Evolutionary conservation across 2,113 vertebrate species (phyloP), one percentile per base, ranked within the genome.

Genomic region (Pogona vitticeps): DNA sequence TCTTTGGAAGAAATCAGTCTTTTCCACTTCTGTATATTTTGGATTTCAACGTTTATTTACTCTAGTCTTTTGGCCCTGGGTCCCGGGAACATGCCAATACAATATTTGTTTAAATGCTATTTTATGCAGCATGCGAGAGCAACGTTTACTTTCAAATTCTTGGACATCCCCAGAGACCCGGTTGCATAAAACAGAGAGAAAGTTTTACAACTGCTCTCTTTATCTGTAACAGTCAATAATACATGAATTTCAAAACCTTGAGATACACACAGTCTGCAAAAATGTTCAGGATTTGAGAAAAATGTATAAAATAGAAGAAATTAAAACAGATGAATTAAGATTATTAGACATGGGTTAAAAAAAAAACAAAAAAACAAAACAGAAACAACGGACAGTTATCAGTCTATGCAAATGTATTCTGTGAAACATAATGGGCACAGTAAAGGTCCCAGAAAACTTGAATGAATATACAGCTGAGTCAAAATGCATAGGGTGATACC

Each of bases 51-150:
- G 92, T 94, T 96, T 97, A 97, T 97, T 97, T 97, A 96, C 95
- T 96, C 94, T 96, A 95, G 92, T 94, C 96, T 95, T 96, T 95
- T 97, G 97, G 97, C 96, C 96, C 94, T 58, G 65, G 87, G 91
- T 94, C 91, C 91, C 91, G 88, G 85, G 93, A 82, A 88, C 92
- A 95, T 95, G 96, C 96, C 95, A 97, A 96, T 95, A 96, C 93
- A 94, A 13, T 97, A 96, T 97, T 97, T 96, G 95, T 95, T 96
- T 97, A 96, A 97, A 97, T 94, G 93, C 94, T 93, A 94, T 94
- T 97, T 95, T 92, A 95, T 92, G 93, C 95, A 88, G 94, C 93
- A 93, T 65, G 93, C 91, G 90, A 94, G 88, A 91, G 92, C 90
- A 94, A 95, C 26, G 91, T 94, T 96, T 95, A 93, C 95, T 96